phyloP scores from a whole-genome alignment of 2,888 invertebrate species.

The Cheilosia grossa region DNA sequence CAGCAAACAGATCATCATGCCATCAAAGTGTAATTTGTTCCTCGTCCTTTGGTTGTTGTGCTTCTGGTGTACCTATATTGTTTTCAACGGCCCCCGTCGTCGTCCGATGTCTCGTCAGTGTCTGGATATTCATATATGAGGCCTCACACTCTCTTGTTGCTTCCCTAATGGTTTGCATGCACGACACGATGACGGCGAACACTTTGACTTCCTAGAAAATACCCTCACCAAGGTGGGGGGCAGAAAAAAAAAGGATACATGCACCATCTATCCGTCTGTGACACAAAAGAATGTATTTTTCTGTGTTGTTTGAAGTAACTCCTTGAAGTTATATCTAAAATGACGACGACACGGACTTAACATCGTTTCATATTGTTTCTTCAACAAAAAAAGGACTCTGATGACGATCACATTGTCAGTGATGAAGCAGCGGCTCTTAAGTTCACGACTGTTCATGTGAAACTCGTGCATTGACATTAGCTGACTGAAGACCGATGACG shows the following conservation, averaged over 20 bases:
- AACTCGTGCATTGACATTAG: conserved; percentile 58
- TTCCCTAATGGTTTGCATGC: conserved; percentile 46
- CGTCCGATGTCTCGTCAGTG: conserved; percentile 68
- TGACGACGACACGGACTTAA: conserved; percentile 39
- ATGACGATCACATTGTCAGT: conserved; percentile 25
- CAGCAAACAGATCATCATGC: conserved; percentile 70
- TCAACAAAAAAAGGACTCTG: conserved; percentile 13
- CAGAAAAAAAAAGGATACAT: conserved; percentile 14
- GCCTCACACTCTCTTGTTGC: neutral
- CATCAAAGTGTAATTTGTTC: conserved; percentile 70
- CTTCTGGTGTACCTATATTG: conserved; percentile 18
- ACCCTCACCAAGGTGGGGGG: conserved; percentile 1
- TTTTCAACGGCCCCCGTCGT: conserved; percentile 21
- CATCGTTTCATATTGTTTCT: conserved; percentile 34
- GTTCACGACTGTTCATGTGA: conserved; percentile 18
- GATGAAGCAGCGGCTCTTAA: conserved; percentile 2
- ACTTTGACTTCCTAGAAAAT: conserved; percentile 53
- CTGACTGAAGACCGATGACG: conserved; percentile 18
- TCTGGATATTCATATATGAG: conserved; percentile 48
- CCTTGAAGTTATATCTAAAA: conserved; percentile 43
- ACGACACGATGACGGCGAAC: conserved; percentile 23
- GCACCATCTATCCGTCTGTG: conserved; percentile 11
- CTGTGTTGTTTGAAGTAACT: conserved; percentile 50
- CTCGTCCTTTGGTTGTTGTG: conserved; percentile 40
- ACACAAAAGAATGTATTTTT: conserved; percentile 47